phyloP scores from a whole-genome alignment of 2,113 vertebrate genomes.

The Nothoprocta pentlandii region DNA sequence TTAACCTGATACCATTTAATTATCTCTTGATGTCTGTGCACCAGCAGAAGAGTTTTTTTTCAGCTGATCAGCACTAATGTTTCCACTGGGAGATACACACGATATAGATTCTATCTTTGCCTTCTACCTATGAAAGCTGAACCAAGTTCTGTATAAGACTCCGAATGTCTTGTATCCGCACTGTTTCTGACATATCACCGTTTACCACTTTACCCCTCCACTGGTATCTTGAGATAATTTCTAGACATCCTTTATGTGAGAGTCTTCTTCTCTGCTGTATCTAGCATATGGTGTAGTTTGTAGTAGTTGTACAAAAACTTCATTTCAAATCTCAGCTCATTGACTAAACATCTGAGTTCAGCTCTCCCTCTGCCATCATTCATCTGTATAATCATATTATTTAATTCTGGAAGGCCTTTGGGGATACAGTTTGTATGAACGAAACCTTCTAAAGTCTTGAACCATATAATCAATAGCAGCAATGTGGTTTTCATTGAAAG shows the following conservation, averaged over 20 bases:
- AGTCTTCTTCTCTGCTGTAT: not conserved
- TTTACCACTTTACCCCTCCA: not conserved
- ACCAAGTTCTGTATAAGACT: not conserved
- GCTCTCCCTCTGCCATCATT: not conserved
- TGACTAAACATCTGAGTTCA: not conserved
- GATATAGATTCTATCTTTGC: not conserved
- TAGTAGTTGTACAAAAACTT: not conserved
- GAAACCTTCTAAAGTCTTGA: conserved; percentile 1
- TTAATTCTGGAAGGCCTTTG: conserved; percentile 4
- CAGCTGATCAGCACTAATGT: not conserved
- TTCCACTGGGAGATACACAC: not conserved
- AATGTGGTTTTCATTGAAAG: not conserved
- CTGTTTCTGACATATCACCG: not conserved
- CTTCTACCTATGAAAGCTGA: not conserved
- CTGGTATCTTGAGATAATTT: not conserved
- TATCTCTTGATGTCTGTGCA: not conserved
- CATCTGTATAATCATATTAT: not conserved
- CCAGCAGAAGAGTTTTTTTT: not conserved
- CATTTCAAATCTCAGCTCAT: not conserved
- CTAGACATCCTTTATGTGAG: not conserved
- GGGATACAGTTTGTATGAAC: not conserved
- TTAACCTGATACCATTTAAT: not conserved
- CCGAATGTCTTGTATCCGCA: not conserved
- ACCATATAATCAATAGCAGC: not conserved
- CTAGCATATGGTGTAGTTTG: not conserved